Evolutionary conservation across 1,140 invertebrate genomes (phyloP).

Genomic region (Periplaneta americana): DNA sequence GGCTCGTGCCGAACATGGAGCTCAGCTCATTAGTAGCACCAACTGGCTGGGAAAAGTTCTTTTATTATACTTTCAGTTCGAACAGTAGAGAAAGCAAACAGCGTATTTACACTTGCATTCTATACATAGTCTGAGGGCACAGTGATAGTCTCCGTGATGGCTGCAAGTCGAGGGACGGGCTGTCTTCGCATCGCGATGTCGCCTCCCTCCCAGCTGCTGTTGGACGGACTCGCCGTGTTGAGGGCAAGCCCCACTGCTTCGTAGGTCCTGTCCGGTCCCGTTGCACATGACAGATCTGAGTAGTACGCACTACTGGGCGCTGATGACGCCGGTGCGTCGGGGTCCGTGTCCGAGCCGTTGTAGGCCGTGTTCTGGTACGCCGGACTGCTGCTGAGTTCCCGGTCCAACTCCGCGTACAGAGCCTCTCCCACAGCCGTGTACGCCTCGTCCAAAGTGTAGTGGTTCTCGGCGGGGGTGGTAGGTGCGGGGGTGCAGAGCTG

Average conservation of each 20-base stretch:
- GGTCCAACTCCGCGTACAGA: constrained; percentile 60
- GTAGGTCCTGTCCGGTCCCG: constrained; percentile 46
- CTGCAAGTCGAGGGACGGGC: constrained; percentile 46
- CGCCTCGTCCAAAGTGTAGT: constrained; percentile 64
- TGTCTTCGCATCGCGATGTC: constrained; percentile 32
- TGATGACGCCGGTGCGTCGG: constrained; percentile 53
- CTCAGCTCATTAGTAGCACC: not conserved
- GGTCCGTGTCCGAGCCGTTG: constrained; percentile 55
- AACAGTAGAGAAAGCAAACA: too few relatives aligned
- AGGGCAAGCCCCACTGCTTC: constrained; percentile 44
- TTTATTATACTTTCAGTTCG: not conserved
- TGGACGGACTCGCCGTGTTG: constrained; percentile 30
- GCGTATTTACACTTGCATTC: not conserved
- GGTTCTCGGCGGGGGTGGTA: constrained; percentile 53
- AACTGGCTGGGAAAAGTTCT: not conserved
- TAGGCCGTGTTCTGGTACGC: constrained; percentile 66
- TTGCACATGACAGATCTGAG: constrained; percentile 53
- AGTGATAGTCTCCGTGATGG: constrained; percentile 54
- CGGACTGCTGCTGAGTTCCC: constrained; percentile 45
- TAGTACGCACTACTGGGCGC: constrained; percentile 66
- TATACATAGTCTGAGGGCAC: constrained; percentile 58
- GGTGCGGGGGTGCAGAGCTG: constrained; percentile 38
- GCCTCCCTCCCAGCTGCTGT: constrained; percentile 28
- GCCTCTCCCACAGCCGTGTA: constrained; percentile 50
- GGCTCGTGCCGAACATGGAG: not conserved